Evolutionary conservation across 2,797 vertebrate genomes (phyloP).

Genomic region (Poeciliopsis paucimaculata): DNA sequence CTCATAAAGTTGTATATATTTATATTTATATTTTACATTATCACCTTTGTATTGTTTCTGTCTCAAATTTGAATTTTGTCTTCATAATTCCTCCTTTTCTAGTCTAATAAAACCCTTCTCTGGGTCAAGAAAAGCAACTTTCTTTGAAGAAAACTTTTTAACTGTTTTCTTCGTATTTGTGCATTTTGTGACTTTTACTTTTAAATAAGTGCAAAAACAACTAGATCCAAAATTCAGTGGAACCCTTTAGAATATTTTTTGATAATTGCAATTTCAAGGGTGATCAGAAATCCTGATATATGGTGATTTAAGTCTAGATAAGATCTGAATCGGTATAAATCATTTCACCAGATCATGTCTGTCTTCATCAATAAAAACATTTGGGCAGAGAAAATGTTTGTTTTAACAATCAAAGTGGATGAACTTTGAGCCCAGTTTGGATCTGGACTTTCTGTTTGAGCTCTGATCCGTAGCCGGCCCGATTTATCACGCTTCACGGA

Average conservation of each 20-base stretch:
- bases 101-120: background rate
- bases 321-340: background rate
- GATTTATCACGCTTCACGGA: conserved; percentile 87
- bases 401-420: background rate
- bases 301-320: background rate
- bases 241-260: background rate
- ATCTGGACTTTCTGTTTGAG: conserved; percentile 51
- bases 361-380: background rate
- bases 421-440: conserved; percentile 28
- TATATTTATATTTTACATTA: too few relatives aligned
- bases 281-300: background rate
- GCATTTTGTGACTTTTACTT: background rate
- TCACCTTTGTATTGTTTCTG: background rate
- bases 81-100: background rate
- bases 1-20: too few relatives aligned
- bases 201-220: background rate
- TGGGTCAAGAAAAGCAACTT: background rate
- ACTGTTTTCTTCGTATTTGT: background rate
- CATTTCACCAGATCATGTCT: background rate
- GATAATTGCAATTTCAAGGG: background rate
- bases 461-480: conserved; percentile 78
- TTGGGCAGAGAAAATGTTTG: background rate
- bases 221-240: background rate
- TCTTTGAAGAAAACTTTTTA: background rate
- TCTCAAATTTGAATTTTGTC: background rate